phyloP scores from a whole-genome alignment of 1,140 invertebrate species.

The Hydropsyche tenuis region DNA sequence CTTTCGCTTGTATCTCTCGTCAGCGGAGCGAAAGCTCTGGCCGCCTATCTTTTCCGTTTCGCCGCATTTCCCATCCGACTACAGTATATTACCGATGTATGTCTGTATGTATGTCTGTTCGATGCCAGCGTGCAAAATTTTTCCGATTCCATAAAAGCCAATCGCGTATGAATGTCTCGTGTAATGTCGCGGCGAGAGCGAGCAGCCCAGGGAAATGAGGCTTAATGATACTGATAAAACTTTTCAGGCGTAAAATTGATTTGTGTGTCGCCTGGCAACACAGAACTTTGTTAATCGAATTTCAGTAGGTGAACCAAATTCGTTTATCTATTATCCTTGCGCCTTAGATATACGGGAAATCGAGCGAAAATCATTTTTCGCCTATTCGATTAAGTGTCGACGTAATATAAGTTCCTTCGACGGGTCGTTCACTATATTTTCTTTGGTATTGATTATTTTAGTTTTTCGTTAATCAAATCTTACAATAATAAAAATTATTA shows the following conservation, averaged over 20 bases:
- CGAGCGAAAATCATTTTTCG: too few relatives aligned
- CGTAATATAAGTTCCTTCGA: too few relatives aligned
- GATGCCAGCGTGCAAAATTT: not conserved
- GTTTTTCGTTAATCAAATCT: too few relatives aligned
- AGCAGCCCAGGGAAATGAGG: constrained; percentile 5
- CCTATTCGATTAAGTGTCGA: too few relatives aligned
- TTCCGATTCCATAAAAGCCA: constrained; percentile 16
- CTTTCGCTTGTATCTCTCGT: too few relatives aligned
- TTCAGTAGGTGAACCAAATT: not conserved
- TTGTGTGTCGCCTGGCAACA: constrained; percentile 24
- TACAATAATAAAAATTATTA: too few relatives aligned
- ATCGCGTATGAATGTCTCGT: constrained; percentile 21
- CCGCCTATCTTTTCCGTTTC: constrained; percentile 10
- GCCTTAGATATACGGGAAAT: too few relatives aligned
- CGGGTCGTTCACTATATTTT: too few relatives aligned
- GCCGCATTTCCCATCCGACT: not conserved
- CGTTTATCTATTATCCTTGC: constrained; percentile 19
- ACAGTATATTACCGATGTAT: too few relatives aligned
- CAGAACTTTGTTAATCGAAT: constrained; percentile 26
- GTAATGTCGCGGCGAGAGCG: not conserved
- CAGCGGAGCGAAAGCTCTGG: constrained; percentile 8
- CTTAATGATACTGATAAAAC: constrained; percentile 32
- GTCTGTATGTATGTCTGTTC: not conserved
- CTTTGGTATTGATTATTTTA: too few relatives aligned
- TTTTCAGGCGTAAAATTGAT: constrained; percentile 31